Evolutionary conservation across 1,140 invertebrate species (phyloP).

Genomic region (Drosophila triauraria): DNA sequence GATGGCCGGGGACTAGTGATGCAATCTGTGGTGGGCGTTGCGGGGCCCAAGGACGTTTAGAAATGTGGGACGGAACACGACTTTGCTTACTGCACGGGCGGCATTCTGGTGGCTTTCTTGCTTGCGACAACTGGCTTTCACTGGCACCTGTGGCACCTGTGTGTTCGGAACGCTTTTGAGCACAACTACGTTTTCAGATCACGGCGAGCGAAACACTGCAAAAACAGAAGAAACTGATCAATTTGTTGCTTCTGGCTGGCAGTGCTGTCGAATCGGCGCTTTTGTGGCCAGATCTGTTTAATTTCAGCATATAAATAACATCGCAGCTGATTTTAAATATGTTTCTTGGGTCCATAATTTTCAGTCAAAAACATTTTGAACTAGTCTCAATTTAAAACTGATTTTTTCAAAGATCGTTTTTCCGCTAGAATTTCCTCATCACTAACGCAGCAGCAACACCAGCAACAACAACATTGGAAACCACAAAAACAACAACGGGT

Average conservation of each 20-base stretch:
- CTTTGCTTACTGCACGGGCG: constrained; percentile 75
- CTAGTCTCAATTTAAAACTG: too few species aligned
- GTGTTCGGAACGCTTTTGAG: constrained; percentile 14
- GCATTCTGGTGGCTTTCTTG: constrained; percentile 52
- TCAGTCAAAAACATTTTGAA: background rate
- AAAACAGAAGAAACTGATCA: constrained; percentile 52
- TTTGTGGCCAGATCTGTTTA: constrained; percentile 57
- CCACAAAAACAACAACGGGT: constrained; percentile 54
- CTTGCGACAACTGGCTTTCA: constrained; percentile 62
- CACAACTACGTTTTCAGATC: constrained; percentile 52
- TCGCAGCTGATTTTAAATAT: background rate
- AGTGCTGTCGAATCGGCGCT: constrained; percentile 21
- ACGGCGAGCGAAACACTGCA: constrained; percentile 60
- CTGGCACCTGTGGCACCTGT: constrained; percentile 65
- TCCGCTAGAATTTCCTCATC: background rate
- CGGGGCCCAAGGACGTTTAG: constrained; percentile 32
- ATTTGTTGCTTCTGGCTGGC: constrained; percentile 42
- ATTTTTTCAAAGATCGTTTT: background rate
- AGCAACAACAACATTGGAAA: constrained; percentile 36
- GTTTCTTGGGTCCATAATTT: background rate
- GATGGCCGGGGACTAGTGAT: constrained; percentile 37
- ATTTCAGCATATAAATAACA: background rate
- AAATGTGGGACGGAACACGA: constrained; percentile 23
- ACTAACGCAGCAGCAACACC: constrained; percentile 15
- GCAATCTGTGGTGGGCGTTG: constrained; percentile 41